Evolutionary conservation across 2,113 vertebrate species (phyloP), one percentile per base, ranked within the genome.

Genomic region (Petrocephalus microphthalmus): DNA sequence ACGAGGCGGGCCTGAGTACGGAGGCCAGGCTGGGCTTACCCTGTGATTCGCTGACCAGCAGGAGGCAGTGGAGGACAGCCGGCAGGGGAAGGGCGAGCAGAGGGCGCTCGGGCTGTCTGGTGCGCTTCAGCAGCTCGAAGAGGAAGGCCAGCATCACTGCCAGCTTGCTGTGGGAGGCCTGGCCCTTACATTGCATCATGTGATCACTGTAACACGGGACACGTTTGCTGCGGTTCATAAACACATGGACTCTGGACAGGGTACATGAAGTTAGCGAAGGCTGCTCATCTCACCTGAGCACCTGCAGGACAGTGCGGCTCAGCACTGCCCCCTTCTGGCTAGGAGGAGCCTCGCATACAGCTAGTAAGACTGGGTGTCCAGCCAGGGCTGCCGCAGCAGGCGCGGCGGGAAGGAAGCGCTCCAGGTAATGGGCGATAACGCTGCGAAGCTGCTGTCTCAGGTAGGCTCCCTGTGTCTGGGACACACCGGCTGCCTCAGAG

Each of bases 131-230:
- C 22, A 97, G 95, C 89, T 99, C 96, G 81, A 95, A 92, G 67
- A 96, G 90, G 90, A 99, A 98, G 90, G 95, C 94, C 83, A 99
- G 93, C 67, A 97, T 49, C 0, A 95, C 94, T 6, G 96, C 95
- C 60, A 99, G 91, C 49, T 96, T 96, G 88, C 98, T 94, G 51
- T 97, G 96, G 71, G 97, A 96, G 87, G 94, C 91, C 0, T 94
- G 92, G 22, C 96, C 96, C 96, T 96, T 98, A 94, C 96, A 97
- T 90, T 97, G 97, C 88, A 99, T 89, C 91, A 97, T 98, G 92
- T 93, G 96, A 89, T 97, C 96, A 87, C 98, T 99, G 91, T 84
- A 84, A 84, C 78, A 56, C 10, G 54, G 8, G 42, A 33, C 29
- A 13, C 17, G 22, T 33, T 84, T 20, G 33, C 56, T 22, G 8